Evolutionary conservation across 92 coral and sea anemone genomes (phyloP).

Genomic region (Virgularia gustaviana): DNA sequence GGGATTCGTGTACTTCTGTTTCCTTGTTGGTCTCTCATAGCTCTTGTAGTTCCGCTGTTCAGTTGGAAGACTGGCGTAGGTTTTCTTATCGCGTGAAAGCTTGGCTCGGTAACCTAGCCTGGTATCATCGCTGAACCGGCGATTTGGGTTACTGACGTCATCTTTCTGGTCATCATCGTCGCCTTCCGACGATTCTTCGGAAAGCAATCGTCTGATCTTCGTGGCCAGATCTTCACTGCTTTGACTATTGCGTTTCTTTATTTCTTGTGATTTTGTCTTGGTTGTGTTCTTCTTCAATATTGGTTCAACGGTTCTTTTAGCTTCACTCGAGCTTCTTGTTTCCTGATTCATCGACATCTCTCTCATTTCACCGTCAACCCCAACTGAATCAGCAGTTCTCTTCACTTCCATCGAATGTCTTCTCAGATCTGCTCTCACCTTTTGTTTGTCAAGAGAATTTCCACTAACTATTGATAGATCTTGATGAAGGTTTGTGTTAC

Average conservation of each 20-base stretch:
- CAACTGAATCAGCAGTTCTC: no score
- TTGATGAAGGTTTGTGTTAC: no score
- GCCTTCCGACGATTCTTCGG: constrained; percentile 1
- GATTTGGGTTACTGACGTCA: not conserved
- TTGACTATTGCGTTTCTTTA: not conserved
- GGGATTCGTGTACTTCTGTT: not conserved
- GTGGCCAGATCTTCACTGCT: constrained; percentile 5
- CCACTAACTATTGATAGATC: no score
- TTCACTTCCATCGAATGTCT: no score
- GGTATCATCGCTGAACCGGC: constrained; percentile 10
- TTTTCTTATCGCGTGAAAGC: not conserved
- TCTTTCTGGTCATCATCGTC: not conserved
- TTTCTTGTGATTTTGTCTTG: not conserved
- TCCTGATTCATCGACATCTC: no score
- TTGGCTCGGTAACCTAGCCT: not conserved
- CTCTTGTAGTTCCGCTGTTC: constrained; percentile 11
- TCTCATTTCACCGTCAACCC: no score
- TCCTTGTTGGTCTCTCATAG: constrained; percentile 2
- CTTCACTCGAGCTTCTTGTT: not conserved
- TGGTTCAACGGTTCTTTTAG: not conserved
- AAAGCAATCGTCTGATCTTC: constrained; percentile 8
- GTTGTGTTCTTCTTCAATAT: not conserved
- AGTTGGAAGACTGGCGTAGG: not conserved
- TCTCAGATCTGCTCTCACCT: no score
- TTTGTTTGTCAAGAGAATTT: no score